These are phyloP conservation scores for Lepilemur ruficaudatus DNA, from an alignment of 2,797 vertebrate species.

Conservation along the genomic window DNA sequence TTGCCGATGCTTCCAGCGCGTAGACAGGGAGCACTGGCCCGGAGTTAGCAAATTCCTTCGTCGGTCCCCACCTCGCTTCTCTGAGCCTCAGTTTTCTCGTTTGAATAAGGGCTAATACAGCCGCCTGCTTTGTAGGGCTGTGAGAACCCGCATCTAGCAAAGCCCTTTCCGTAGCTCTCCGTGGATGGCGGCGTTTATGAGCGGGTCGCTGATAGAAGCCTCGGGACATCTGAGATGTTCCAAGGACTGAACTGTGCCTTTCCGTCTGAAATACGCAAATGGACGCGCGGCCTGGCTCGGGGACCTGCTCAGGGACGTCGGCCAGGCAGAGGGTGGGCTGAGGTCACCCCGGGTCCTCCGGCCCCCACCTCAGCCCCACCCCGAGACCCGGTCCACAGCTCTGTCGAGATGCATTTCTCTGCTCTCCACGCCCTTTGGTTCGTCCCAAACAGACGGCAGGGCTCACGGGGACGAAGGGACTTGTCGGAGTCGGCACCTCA, in stretches of 20 bases:
- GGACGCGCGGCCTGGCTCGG: fast-evolving
- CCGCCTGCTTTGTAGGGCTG: fast-evolving
- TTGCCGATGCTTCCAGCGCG: fast-evolving
- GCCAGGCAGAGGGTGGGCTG: too few species aligned
- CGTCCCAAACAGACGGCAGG: fast-evolving
- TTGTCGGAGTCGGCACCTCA: fast-evolving
- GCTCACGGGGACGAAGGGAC: fast-evolving
- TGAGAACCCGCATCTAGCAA: fast-evolving
- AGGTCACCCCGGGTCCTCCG: background rate
- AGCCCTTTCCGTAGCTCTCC: fast-evolving
- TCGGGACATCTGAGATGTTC: fast-evolving
- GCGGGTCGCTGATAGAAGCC: fast-evolving
- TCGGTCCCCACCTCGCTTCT: fast-evolving
- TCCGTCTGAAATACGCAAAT: fast-evolving
- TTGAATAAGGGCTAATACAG: fast-evolving
- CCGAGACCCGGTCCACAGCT: fast-evolving
- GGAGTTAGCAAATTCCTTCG: background rate
- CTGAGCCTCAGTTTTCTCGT: background rate
- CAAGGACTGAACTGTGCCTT: fast-evolving
- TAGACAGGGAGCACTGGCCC: background rate
- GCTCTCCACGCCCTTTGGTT: fast-evolving
- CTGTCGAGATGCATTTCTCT: fast-evolving
- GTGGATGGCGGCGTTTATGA: fast-evolving
- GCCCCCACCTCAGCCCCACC: background rate
- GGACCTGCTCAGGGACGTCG: fast-evolving